Percentiles rank a stretch among this genome's conserved stretches.
These are phyloP conservation scores for Callipepla squamata DNA, from an alignment of 2,113 vertebrate genomes.

Conservation along the genomic window DNA sequence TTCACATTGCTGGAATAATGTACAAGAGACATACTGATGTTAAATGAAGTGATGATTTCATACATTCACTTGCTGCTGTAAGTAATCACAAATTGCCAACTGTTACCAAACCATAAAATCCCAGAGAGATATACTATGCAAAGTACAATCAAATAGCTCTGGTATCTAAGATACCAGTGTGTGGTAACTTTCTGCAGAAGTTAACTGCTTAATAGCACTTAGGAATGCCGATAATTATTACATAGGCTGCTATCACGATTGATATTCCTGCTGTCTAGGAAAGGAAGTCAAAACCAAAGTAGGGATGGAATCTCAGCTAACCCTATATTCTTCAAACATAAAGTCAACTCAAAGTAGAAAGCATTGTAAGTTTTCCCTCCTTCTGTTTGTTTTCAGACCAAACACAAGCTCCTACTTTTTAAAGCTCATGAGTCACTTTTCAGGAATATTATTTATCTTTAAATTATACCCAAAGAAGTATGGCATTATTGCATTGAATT, in stretches of 20 bases:
- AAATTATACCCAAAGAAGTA: background rate
- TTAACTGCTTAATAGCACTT: conserved; percentile 8
- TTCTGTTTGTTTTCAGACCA: background rate
- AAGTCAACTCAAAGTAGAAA: background rate
- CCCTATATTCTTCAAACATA: background rate
- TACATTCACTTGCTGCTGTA: background rate
- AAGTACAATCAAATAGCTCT: conserved; percentile 5
- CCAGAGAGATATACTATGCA: background rate
- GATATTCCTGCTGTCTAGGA: background rate
- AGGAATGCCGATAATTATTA: conserved; percentile 37
- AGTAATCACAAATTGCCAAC: conserved; percentile 21
- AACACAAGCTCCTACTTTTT: background rate
- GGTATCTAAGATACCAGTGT: conserved; percentile 7
- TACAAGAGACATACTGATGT: background rate
- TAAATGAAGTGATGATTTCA: background rate
- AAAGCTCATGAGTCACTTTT: background rate
- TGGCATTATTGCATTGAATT: background rate
- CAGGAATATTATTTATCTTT: background rate
- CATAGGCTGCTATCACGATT: background rate
- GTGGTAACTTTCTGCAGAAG: background rate
- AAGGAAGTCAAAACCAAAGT: conserved; percentile 7
- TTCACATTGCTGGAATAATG: background rate
- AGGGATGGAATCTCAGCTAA: background rate
- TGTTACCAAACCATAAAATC: conserved; percentile 8
- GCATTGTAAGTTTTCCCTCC: background rate